Conservation (phyloP, 92 coral and sea anemone species). For the Parazoanthus atlanticus region DNA sequence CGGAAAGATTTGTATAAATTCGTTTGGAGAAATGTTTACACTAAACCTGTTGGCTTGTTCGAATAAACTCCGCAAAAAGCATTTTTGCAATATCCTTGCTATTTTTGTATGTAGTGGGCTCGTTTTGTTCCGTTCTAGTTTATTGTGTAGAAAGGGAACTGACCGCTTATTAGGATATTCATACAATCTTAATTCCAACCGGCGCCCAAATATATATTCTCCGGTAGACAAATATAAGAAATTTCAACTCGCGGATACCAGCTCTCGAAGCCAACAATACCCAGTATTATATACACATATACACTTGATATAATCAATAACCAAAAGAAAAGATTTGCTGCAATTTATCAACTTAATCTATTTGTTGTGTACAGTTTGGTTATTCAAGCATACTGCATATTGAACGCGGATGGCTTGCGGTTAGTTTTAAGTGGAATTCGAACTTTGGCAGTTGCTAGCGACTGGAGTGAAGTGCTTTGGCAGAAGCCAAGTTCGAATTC, state of each 20-base stretch:
- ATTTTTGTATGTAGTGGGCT: neutral
- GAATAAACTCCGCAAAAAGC: conserved; percentile 9
- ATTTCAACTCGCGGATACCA: conserved; percentile 10
- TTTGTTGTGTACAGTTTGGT: conserved; percentile 40
- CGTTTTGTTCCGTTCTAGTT: conserved; percentile 28
- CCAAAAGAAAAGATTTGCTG: conserved; percentile 32
- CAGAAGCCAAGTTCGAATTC: neutral
- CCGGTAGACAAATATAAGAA: conserved; percentile 14
- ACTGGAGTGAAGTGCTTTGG: neutral
- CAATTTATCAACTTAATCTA: conserved; percentile 47
- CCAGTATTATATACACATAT: conserved; percentile 7
- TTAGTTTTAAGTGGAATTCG: neutral
- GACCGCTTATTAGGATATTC: conserved; percentile 25
- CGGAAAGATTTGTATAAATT: conserved; percentile 28
- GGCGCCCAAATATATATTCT: conserved; percentile 7
- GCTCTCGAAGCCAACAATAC: conserved; percentile 1
- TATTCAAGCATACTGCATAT: conserved; percentile 37
- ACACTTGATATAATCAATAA: conserved; percentile 39
- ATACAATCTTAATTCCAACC: conserved; percentile 7
- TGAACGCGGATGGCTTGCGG: conserved; percentile 4
- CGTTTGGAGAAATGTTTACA: conserved; percentile 31
- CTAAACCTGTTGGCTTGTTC: conserved; percentile 19
- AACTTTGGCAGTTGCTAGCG: neutral
- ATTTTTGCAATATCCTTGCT: neutral
- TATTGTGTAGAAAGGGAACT: conserved; percentile 5